These are phyloP conservation scores for Agrochola circellaris DNA, from an alignment of 2,888 invertebrate species.

Conservation along the genomic window DNA sequence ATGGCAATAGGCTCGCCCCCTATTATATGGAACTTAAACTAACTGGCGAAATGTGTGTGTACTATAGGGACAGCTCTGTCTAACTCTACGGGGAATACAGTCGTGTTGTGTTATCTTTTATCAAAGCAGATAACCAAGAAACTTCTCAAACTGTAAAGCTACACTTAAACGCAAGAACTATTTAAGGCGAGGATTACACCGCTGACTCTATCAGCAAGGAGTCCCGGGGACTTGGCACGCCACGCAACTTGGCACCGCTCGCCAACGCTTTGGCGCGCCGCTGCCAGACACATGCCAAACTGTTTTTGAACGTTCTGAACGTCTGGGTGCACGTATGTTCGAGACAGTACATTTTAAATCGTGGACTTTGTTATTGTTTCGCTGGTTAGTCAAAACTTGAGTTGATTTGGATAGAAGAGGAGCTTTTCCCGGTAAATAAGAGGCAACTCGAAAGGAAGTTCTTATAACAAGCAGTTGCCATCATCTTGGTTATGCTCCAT, in stretches of 20 bases:
- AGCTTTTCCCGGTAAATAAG: not conserved
- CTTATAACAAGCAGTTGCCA: not conserved
- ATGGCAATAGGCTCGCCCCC: no score
- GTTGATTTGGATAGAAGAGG: no score
- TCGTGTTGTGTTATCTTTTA: not conserved
- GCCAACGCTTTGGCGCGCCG: slow-evolving; percentile 42
- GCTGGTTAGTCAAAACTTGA: not conserved
- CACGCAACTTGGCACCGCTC: slow-evolving; percentile 44
- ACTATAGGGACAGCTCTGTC: not conserved
- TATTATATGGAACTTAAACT: no score
- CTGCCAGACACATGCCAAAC: slow-evolving; percentile 50
- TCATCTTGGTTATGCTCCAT: not conserved
- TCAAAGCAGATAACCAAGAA: not conserved
- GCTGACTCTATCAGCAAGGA: slow-evolving; percentile 2
- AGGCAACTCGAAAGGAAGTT: not conserved
- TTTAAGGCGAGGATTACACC: slow-evolving; percentile 25
- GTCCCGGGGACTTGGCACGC: slow-evolving; percentile 30
- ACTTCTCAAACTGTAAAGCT: not conserved
- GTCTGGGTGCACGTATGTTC: not conserved
- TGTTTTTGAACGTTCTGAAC: slow-evolving; percentile 38
- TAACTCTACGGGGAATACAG: not conserved
- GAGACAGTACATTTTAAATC: not conserved
- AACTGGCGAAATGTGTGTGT: not conserved
- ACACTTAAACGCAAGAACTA: slow-evolving; percentile 4
- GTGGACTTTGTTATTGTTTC: not conserved